Evolutionary conservation across 2,888 invertebrate species (phyloP).

Genomic region (Melanostoma scalare): DNA sequence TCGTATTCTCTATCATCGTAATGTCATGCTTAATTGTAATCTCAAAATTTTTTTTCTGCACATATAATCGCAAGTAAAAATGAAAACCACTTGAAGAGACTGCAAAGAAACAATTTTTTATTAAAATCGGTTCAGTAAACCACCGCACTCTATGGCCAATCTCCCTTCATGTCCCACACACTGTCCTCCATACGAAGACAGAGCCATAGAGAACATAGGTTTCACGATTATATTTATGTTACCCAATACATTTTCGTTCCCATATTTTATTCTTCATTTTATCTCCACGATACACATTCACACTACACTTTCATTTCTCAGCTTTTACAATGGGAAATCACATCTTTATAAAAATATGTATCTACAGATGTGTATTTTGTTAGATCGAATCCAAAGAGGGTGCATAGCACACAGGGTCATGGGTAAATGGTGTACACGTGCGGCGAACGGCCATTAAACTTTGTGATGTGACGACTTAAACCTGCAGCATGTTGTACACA

Average conservation of each 20-base stretch:
- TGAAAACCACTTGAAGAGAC: too few relatives aligned
- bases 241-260: constrained; percentile 6
- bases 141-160: too few relatives aligned
- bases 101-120: not conserved
- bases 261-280: constrained; percentile 16
- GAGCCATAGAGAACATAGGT: constrained; percentile 2
- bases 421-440: constrained; percentile 70
- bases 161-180: constrained; percentile 19
- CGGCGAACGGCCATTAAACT: constrained; percentile 65
- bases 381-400: constrained; percentile 6
- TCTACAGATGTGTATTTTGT: constrained; percentile 6
- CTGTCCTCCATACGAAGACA: constrained; percentile 14
- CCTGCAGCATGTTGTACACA: constrained; percentile 41
- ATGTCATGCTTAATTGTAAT: too few relatives aligned
- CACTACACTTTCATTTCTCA: constrained; percentile 17
- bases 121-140: too few relatives aligned
- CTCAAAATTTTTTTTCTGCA: too few relatives aligned
- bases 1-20: too few relatives aligned
- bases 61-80: too few relatives aligned
- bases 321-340: constrained; percentile 7
- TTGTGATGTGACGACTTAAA: constrained; percentile 56
- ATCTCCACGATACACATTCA: constrained; percentile 32
- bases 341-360: not conserved
- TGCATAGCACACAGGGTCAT: constrained; percentile 46
- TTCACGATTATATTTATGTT: constrained; percentile 34